Evolutionary conservation across 2,888 invertebrate genomes (phyloP), one percentile per base, ranked within the genome.

Genomic region (Apotomis betuletana): DNA sequence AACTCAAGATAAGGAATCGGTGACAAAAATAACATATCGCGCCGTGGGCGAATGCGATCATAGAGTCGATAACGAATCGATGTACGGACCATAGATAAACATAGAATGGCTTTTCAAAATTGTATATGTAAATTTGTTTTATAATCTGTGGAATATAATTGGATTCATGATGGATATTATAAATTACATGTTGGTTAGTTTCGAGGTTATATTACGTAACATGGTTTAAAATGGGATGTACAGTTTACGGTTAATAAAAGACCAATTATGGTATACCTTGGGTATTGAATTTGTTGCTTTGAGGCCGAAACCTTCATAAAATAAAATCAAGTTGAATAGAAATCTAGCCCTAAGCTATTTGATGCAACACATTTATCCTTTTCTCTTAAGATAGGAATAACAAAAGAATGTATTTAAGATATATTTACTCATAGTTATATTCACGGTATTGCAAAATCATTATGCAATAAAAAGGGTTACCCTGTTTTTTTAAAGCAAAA

Each of bases 1-100:
- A 75, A 73, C 74, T 75, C 72, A 69, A 80, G 80, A 83, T 83
- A 81, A 81, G 76, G 74, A 75, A 78, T 83, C 78, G 76, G 79
- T 82, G 85, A 87, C 83, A 85, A 84, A 84, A 81, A 79, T 82
- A 78, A 81, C 78, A 82, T 80, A 79, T 77, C 77, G 75, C 77
- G 74, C 70, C 77, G 82, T 83, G 79, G 78, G 80, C 76, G 82
- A 76, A 75, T 67, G 70, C 71, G 80, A 83, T 82, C 75, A 75
- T 77, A 59, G 64, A 73, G 75, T 65, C 74, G 81, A 84, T 83
- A 81, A 80, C 63, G 74, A 69, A 55, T 71, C 68, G 67, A 76
- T 73, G 75, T 69, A 73, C 72, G 73, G 75, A 72, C 61, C 62
- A 63, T 63, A 76, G 76, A 80, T 82, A 79, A 81, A 78, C 78